Percentiles rank a stretch among this genome's conserved stretches.
These are phyloP conservation scores for Drepana falcataria DNA, from an alignment of 2,888 invertebrate genomes.

Conservation along the genomic window DNA sequence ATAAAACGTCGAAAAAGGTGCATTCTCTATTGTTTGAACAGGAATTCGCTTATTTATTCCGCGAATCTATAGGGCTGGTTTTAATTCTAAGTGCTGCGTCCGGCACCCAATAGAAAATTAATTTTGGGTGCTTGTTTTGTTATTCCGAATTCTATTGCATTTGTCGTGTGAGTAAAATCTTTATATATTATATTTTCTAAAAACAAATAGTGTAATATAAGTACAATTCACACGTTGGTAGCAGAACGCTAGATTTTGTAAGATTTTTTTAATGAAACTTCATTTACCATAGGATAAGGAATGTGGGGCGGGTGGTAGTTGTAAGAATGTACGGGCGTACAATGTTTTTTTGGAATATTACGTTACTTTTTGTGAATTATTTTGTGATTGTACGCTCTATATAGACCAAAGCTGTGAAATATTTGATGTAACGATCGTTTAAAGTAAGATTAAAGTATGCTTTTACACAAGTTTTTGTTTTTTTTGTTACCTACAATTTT, in stretches of 20 bases:
- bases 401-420: slow-evolving; percentile 76
- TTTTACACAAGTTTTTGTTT: slow-evolving; percentile 40
- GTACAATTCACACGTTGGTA: slow-evolving; percentile 26
- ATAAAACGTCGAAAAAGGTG: too few species aligned
- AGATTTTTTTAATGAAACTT: slow-evolving; percentile 21
- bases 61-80: too few species aligned
- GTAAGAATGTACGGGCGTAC: slow-evolving; percentile 48
- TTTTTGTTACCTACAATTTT: slow-evolving; percentile 10
- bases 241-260: slow-evolving; percentile 33
- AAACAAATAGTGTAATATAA: slow-evolving; percentile 4
- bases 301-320: slow-evolving; percentile 39
- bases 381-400: slow-evolving; percentile 46
- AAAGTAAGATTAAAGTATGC: slow-evolving; percentile 50
- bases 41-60: too few species aligned
- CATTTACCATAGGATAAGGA: slow-evolving; percentile 46
- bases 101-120: not conserved
- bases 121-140: slow-evolving; percentile 40
- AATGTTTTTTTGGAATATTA: slow-evolving; percentile 13
- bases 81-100: too few species aligned
- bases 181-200: slow-evolving; percentile 8
- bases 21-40: too few species aligned
- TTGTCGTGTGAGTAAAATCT: slow-evolving; percentile 12
- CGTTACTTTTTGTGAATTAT: slow-evolving; percentile 17
- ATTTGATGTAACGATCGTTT: slow-evolving; percentile 55
- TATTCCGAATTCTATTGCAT: slow-evolving; percentile 29